These are phyloP conservation scores for Thermophis baileyi DNA, from an alignment of 2,113 vertebrate species.

Conservation along the genomic window DNA sequence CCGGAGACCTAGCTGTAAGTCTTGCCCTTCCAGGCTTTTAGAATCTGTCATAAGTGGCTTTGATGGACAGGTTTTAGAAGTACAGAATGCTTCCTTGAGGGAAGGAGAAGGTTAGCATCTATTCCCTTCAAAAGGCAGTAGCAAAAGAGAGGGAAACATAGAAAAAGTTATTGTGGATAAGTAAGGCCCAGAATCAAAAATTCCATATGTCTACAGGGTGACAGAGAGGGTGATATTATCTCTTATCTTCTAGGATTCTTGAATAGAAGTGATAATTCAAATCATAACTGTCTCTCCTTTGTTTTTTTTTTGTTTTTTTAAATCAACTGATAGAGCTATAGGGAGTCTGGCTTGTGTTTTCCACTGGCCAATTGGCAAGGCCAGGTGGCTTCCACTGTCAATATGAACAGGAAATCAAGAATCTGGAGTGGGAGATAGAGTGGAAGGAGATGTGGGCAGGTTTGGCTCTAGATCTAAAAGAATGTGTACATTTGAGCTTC, in stretches of 20 bases:
- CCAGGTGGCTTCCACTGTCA: not conserved
- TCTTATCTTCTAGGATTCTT: not conserved
- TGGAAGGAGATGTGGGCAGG: not conserved
- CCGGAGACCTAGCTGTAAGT: not conserved
- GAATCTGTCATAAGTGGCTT: not conserved
- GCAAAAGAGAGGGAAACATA: not conserved
- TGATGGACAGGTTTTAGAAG: not conserved
- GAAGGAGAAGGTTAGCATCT: not conserved
- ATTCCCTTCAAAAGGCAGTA: not conserved
- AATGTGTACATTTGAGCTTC: not conserved
- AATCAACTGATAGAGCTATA: not conserved
- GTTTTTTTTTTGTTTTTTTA: not conserved
- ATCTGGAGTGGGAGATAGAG: not conserved
- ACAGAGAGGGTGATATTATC: not conserved
- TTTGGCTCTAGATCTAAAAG: not conserved
- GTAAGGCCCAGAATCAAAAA: not conserved
- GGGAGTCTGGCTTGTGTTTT: not conserved
- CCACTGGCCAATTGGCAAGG: not conserved
- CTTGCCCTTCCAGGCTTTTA: not conserved
- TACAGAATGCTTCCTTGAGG: not conserved
- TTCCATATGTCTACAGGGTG: not conserved
- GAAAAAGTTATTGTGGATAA: not conserved
- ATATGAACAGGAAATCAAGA: not conserved
- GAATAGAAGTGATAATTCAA: not conserved
- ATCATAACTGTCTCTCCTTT: not conserved